Conservation (phyloP, 1,140 invertebrate genomes). For the Orussus abietinus region DNA sequence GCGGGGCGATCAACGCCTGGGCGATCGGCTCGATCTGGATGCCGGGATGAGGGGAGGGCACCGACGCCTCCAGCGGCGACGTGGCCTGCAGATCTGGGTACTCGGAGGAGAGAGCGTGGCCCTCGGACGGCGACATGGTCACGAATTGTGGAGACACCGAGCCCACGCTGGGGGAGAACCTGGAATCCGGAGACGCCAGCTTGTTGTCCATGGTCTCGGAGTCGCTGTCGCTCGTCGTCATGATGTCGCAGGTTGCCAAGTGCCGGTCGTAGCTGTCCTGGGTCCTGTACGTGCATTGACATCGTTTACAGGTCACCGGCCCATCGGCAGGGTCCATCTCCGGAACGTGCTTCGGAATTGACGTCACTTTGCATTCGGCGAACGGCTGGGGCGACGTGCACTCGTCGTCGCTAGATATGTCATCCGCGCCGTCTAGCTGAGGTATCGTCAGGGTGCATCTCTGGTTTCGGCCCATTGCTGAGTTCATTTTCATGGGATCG, state of each 20-base stretch:
- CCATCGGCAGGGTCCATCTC: conserved; percentile 51
- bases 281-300: conserved; percentile 85
- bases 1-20: conserved; percentile 44
- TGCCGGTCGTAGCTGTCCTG: conserved; percentile 82
- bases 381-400: conserved; percentile 23
- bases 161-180: conserved; percentile 35
- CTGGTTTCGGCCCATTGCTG: too few relatives aligned
- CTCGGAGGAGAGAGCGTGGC: conserved; percentile 37
- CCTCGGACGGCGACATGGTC: conserved; percentile 43
- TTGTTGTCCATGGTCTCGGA: conserved; percentile 54
- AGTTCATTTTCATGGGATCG: too few relatives aligned
- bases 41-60: conserved; percentile 41
- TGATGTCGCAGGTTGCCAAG: conserved; percentile 70
- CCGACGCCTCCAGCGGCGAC: conserved; percentile 43
- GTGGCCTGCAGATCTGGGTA: conserved; percentile 43
- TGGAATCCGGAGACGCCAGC: conserved; percentile 36
- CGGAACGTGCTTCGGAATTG: conserved; percentile 30
- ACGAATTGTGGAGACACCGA: conserved; percentile 41
- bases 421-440: conserved; percentile 73
- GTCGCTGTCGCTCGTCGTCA: conserved; percentile 74
- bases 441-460: conserved; percentile 56
- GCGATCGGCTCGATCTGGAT: conserved; percentile 46
- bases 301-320: conserved; percentile 81
- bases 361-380: conserved; percentile 38
- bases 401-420: conserved; percentile 57